These are phyloP conservation scores for Hucho hucho DNA, from an alignment of 2,113 vertebrate genomes.

Conservation along the genomic window DNA sequence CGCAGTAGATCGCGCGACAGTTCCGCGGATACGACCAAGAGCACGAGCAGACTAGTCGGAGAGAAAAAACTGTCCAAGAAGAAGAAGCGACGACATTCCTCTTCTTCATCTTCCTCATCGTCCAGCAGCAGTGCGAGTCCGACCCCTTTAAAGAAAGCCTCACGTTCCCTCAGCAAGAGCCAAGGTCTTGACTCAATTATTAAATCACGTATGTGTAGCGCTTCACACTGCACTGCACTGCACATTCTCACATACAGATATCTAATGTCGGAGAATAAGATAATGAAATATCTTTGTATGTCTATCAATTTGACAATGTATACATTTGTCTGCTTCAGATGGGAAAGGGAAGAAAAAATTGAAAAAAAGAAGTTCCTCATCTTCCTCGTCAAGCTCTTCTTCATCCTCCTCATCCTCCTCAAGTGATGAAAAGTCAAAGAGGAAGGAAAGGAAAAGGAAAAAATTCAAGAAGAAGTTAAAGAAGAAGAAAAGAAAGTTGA, in stretches of 20 bases:
- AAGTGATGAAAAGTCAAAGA: slow-evolving; percentile 67
- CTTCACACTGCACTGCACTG: too few relatives aligned
- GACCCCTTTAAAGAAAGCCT: slow-evolving; percentile 56
- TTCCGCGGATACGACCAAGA: slow-evolving; percentile 50
- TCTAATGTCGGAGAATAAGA: too few relatives aligned
- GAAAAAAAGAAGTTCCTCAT: slow-evolving; percentile 65
- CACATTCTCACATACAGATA: too few relatives aligned
- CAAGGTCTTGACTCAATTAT: slow-evolving; percentile 62
- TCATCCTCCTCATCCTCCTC: slow-evolving; percentile 62
- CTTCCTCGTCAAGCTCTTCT: slow-evolving; percentile 76
- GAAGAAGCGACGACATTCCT: slow-evolving; percentile 53
- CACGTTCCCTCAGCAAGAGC: slow-evolving; percentile 36
- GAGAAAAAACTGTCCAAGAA: slow-evolving; percentile 58
- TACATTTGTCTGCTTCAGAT: slow-evolving; percentile 61
- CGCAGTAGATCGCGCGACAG: slow-evolving; percentile 70
- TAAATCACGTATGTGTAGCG: too few relatives aligned
- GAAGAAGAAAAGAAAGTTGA: slow-evolving; percentile 71
- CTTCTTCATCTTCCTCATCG: slow-evolving; percentile 58
- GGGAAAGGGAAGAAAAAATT: slow-evolving; percentile 77
- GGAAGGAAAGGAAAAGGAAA: slow-evolving; percentile 64
- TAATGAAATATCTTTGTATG: too few relatives aligned
- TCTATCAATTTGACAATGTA: background rate
- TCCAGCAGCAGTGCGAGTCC: slow-evolving; percentile 68
- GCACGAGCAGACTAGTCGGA: slow-evolving; percentile 25
- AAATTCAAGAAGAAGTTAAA: slow-evolving; percentile 73